Evolutionary conservation across 2,797 vertebrate species (phyloP), one percentile per base, ranked within the genome.

Genomic region (Esox lucius): DNA sequence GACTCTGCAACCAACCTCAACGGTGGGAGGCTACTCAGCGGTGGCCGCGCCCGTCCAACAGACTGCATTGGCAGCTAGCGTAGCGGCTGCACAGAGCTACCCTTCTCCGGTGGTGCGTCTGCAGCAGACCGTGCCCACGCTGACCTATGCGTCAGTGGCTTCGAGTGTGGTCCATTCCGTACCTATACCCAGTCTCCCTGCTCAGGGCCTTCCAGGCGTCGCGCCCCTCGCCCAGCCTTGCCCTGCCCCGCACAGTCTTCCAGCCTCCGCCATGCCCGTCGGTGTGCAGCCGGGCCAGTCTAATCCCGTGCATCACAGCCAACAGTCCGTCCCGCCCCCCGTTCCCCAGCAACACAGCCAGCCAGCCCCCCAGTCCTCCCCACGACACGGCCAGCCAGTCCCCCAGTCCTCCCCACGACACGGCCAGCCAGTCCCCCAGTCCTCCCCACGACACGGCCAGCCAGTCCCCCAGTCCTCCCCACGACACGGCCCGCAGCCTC

Each of bases 221-320:
- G 80, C 78, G 73, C 76, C 75, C 46, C 48, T 6, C 68, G 35
- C 16, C 35, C 35, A 68, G 49, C 33, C 33, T 9, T n/a, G 5
- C 35, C 65, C 35, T 3, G 26, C 70, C 68, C 48, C 19, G 8
- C 65, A 67, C 64, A 26, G 22, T 35, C 31, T 82, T 68, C 85
- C 83, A 65, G 68, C 76, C 4, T 49, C 83, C 56, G 75, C 79
- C 28, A 75, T 76, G 51, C 83, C 80, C 70, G 69, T 73, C 33
- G 77, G 75, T 89, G 87, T 87, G 83, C 90, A 85, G 74, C 71
- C 74, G 78, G 79, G 78, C 75, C 89, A 71, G 78, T 76, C 85
- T 61, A 77, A 84, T 85, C 85, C 88, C 81, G 84, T 85, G 83
- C 85, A 89, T 86, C 87, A 88, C 79, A 84, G 46, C 80, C 90